Evolutionary conservation across 2,113 vertebrate genomes (phyloP), one percentile per base, ranked within the genome.

Genomic region (Epinephelus fuscoguttatus): DNA sequence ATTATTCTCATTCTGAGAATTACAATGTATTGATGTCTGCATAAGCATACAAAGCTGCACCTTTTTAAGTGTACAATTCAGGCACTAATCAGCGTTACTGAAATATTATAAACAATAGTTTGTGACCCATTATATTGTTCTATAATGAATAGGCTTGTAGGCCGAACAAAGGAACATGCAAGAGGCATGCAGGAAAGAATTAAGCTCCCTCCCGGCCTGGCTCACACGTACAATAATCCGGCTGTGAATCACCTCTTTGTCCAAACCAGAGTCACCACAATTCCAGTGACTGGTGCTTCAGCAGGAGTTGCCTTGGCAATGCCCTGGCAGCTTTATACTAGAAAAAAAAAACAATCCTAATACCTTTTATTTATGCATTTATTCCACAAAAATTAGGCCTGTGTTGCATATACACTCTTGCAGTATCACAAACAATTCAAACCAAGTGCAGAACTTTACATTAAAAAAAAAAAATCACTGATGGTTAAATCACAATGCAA

Each of bases 211-310:
- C 74, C 69, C 82, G 62, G 80, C 80, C 76, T 12, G 49, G 87
- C 90, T 90, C 87, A 92, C 88, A 92, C 79, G n/a, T 94, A 88
- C 86, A 94, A 93, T 93, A 95, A 94, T 94, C 89, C 93, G 66
- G 83, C 82, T 80, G 89, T 95, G 89, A 95, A 95, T 94, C 88
- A 87, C 77, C 64, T 93, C 91, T 94, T 94, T 94, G 93, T 94
- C 85, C 87, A 67, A 82, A 75, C 70, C 84, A 90, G 67, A 89
- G 86, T 91, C 79, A 82, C 91, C 82, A 79, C 88, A 81, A 78
- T 84, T 82, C 61, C 84, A 87, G 81, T 53, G 72, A 85, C 85
- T 63, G 70, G 59, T 82, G 81, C 85, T 88, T 86, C 67, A 72
- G 78, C 78, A 74, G 72, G 82, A 81, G 89, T 87, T 91, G 84